Evolutionary conservation across 2,888 invertebrate species (phyloP).

Genomic region (Lasioglossum marginatum): DNA sequence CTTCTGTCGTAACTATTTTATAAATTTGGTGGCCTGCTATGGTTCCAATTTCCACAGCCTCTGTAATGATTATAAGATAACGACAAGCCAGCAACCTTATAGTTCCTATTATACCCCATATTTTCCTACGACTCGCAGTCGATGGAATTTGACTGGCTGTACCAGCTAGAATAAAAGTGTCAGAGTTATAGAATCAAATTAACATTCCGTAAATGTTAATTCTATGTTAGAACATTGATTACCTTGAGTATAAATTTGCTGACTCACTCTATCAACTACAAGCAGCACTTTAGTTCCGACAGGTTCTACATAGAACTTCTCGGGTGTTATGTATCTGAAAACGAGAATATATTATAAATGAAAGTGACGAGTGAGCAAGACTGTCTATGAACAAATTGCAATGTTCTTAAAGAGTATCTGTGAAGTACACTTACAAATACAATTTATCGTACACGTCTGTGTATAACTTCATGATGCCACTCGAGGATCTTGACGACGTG

Average conservation of each 20-base stretch:
- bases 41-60: conserved; percentile 92
- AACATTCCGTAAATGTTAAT: not conserved
- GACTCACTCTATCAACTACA: conserved; percentile 93
- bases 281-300: conserved; percentile 90
- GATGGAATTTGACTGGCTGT: conserved; percentile 88
- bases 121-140: conserved; percentile 87
- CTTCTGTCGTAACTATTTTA: conserved; percentile 91
- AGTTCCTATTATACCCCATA: conserved; percentile 95
- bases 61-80: conserved; percentile 95
- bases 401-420: not conserved
- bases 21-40: conserved; percentile 93
- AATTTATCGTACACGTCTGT: conserved; percentile 89
- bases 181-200: not conserved
- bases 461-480: conserved; percentile 79
- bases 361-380: not conserved
- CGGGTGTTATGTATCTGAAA: conserved; percentile 92
- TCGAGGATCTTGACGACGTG: conserved; percentile 11
- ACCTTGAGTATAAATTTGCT: conserved; percentile 90
- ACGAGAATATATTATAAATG: not conserved
- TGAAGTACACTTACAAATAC: conserved; percentile 87
- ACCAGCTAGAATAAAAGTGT: conserved; percentile 74
- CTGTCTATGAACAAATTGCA: not conserved
- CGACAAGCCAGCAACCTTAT: conserved; percentile 93
- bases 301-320: conserved; percentile 95
- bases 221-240: conserved; percentile 66